Evolutionary conservation across 2,797 vertebrate genomes (phyloP), one percentile per base, ranked within the genome.

Genomic region (Gallinago solitaria): DNA sequence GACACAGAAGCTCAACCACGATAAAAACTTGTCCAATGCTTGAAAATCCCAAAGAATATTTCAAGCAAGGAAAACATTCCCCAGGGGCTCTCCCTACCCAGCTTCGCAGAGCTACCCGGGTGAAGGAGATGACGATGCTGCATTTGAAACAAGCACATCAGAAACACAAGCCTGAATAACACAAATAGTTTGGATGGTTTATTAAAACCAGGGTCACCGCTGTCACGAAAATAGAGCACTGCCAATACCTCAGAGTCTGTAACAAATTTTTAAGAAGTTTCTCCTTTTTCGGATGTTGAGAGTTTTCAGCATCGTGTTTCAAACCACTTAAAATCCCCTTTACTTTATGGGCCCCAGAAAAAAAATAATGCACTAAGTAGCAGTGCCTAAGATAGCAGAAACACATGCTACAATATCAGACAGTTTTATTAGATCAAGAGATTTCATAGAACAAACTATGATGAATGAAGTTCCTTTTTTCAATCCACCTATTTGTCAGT

Each of bases 101-200:
- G 56, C 9, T 56, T 14, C 2, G 1, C 48, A 48, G 48, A 53
- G 50, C 69, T 4, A 7, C 41, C 25, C 2, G 1, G 11, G 27
- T 8, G 25, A 41, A 37, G 35, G 6, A 30, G 6, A 30, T 25
- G 51, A 24, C 4, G 0, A 39, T 3, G 14, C 30, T 2, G 1
- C 5, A 5, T 25, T n/a, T 16, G 25, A 63, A 75, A 61, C 32
- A 39, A 47, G 32, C 32, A 25, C n/a, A 30, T 24, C 47, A 25
- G 61, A 64, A 74, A 61, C 33, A 67, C 60, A 6, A 30, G 18
- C 4, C 39, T 41, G 39, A 87, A 30, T 33, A 82, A 39, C 24
- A 16, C 12, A 71, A 71, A 76, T 54, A 90, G 45, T 56, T 60
- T 28, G 59, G 27, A 39, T 60, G 24, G 27, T 48, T 89, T 69